Conservation (phyloP, 2,113 vertebrate genomes). For the Thalassoma bifasciatum region DNA sequence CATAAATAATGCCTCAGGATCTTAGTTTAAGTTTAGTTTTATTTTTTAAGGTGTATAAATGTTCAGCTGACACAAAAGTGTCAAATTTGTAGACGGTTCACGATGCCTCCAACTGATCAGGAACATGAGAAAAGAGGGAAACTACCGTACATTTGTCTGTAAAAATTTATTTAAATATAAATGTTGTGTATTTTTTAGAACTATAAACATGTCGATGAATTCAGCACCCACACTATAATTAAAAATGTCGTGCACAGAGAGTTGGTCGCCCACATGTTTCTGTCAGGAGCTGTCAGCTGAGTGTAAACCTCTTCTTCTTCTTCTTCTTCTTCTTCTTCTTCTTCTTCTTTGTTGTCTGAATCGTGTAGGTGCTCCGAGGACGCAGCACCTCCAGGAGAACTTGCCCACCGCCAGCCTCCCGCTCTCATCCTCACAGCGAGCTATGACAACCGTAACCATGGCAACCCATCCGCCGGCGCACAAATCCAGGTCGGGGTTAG, state of each 20-base stretch:
- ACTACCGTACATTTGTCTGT: too few relatives aligned
- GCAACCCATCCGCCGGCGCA: slow-evolving; percentile 59
- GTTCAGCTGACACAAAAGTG: too few relatives aligned
- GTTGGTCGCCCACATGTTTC: background rate
- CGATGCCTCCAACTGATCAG: too few relatives aligned
- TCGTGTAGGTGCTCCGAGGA: slow-evolving; percentile 36
- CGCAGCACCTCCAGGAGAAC: slow-evolving; percentile 33
- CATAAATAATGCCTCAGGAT: too few relatives aligned
- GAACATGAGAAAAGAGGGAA: too few relatives aligned
- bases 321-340: too few relatives aligned
- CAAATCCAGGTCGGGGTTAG: slow-evolving; percentile 70
- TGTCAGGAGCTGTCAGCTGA: background rate
- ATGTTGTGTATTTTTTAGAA: too few relatives aligned
- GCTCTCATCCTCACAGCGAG: slow-evolving; percentile 50
- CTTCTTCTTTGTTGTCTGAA: background rate
- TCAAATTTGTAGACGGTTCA: too few relatives aligned
- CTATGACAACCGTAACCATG: slow-evolving; percentile 62
- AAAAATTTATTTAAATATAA: too few relatives aligned
- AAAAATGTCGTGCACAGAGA: background rate
- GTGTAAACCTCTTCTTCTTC: background rate
- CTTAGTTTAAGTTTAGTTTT: too few relatives aligned
- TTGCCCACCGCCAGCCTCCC: slow-evolving; percentile 38
- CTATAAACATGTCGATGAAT: background rate
- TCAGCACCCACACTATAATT: background rate
- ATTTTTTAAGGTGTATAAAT: too few relatives aligned